Conservation (phyloP, 2,888 invertebrate species). For the Elegia similella region DNA sequence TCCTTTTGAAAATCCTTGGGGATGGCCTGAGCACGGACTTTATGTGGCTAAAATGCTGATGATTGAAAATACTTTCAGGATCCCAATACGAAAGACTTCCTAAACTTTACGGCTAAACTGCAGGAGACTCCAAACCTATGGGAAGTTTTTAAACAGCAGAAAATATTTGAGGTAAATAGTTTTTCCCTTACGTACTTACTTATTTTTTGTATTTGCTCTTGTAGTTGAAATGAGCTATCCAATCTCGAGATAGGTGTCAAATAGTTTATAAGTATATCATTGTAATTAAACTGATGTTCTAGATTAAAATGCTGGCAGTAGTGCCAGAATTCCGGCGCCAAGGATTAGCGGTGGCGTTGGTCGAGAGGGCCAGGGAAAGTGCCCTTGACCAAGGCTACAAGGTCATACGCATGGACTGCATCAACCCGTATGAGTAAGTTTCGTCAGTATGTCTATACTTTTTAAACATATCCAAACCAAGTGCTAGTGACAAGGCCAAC, state of each 20-base stretch:
- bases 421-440: conserved; percentile 66
- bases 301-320: conserved; percentile 71
- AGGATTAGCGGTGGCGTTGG: conserved; percentile 57
- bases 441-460: neutral
- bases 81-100: conserved; percentile 64
- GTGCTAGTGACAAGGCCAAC: no score
- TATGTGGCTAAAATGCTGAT: no score
- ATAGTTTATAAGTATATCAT: no score
- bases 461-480: no score
- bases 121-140: conserved; percentile 73
- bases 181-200: no score
- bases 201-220: no score
- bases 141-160: conserved; percentile 55
- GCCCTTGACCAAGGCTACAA: conserved; percentile 59
- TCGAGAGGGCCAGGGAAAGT: conserved; percentile 50
- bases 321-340: conserved; percentile 61
- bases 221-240: no score
- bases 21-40: no score
- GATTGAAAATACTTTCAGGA: conserved; percentile 43
- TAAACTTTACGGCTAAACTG: conserved; percentile 63
- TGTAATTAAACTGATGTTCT: conserved; percentile 18
- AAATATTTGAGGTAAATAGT: conserved; percentile 62
- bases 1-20: no score
- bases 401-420: conserved; percentile 67
- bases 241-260: no score